Conservation (phyloP, 2,797 vertebrate genomes). For the Hozukius guyotensis region DNA sequence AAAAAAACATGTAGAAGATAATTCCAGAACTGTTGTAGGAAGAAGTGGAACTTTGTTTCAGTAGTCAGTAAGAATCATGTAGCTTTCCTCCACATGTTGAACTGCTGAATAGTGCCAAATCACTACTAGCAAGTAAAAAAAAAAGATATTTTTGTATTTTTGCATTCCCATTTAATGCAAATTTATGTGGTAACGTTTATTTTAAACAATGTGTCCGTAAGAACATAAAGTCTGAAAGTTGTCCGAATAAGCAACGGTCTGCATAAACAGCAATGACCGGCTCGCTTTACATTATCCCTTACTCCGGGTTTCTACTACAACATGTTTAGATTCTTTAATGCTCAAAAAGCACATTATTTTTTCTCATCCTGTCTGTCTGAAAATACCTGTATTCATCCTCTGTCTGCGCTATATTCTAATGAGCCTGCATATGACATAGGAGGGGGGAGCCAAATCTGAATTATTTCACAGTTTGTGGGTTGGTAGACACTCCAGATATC, state of each 20-base stretch:
- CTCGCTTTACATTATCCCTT: too few relatives aligned
- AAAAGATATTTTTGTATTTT: neutral
- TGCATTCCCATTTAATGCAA: neutral
- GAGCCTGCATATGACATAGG: too few relatives aligned
- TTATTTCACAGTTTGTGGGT: neutral
- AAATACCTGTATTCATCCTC: too few relatives aligned
- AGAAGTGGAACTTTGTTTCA: neutral
- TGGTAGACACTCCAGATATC: neutral
- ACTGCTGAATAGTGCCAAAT: neutral
- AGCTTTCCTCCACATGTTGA: neutral
- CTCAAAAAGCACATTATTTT: too few relatives aligned
- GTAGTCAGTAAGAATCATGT: neutral
- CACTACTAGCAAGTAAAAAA: too few relatives aligned
- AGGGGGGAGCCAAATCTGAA: too few relatives aligned
- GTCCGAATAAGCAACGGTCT: too few relatives aligned
- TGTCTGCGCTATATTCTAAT: too few relatives aligned
- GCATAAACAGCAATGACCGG: too few relatives aligned
- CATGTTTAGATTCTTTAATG: too few relatives aligned
- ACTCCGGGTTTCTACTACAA: too few relatives aligned
- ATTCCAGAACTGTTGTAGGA: neutral
- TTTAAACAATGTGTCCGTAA: neutral
- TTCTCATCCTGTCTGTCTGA: too few relatives aligned
- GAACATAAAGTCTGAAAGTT: neutral
- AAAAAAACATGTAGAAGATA: neutral
- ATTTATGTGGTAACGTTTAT: accelerated